Evolutionary conservation across 2,888 invertebrate genomes (phyloP).

Genomic region (Atethmia centrago): DNA sequence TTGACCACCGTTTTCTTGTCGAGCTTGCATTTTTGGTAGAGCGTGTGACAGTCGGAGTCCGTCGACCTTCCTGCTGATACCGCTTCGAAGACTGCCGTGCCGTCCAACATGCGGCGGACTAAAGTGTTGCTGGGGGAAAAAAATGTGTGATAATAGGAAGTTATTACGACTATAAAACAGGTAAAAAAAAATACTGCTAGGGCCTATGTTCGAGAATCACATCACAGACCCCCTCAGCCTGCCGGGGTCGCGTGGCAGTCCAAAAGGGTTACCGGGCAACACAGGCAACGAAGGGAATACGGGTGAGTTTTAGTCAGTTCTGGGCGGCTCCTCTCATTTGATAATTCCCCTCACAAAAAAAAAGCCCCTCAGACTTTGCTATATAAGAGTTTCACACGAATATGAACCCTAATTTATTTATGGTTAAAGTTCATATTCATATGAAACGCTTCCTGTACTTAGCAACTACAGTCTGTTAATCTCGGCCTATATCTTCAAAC

Average conservation of each 20-base stretch:
- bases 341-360: too few relatives aligned
- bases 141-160: not conserved
- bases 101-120: slow-evolving; percentile 93
- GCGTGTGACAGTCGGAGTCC: slow-evolving; percentile 90
- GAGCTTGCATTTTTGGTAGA: slow-evolving; percentile 92
- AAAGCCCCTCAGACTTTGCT: not conserved
- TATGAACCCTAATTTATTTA: not conserved
- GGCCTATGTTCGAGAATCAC: too few relatives aligned
- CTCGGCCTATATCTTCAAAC: not conserved
- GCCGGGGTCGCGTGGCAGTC: too few relatives aligned
- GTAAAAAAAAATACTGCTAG: too few relatives aligned
- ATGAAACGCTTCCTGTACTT: not conserved
- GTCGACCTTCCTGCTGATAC: slow-evolving; percentile 92
- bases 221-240: too few relatives aligned
- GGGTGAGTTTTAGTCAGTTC: too few relatives aligned
- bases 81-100: slow-evolving; percentile 93
- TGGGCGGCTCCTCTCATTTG: too few relatives aligned
- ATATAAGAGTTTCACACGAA: not conserved
- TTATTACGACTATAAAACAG: too few relatives aligned
- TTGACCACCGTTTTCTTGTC: slow-evolving; percentile 92
- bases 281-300: too few relatives aligned
- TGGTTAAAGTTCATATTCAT: not conserved
- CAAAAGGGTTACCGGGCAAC: too few relatives aligned
- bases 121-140: slow-evolving; percentile 91
- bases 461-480: not conserved